Evolutionary conservation across 2,888 invertebrate genomes (phyloP).

Genomic region (Lydus trimaculatus): DNA sequence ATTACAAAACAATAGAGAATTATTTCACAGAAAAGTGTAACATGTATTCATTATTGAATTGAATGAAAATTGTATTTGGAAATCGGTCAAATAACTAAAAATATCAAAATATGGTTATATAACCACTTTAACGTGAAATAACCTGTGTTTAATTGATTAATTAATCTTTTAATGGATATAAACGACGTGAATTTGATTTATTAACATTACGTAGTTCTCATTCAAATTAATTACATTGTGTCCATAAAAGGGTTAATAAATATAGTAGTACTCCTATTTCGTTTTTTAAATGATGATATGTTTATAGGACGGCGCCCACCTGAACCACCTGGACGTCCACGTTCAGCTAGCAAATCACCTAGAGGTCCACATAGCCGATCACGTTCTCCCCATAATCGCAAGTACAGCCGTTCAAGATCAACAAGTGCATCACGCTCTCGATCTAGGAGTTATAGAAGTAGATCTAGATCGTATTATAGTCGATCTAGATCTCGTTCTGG

Average conservation of each 20-base stretch:
- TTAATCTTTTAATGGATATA: no score
- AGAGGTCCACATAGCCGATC: conserved; percentile 71
- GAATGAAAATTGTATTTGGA: no score
- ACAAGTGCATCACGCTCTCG: conserved; percentile 63
- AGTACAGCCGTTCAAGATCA: conserved; percentile 57
- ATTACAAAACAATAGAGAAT: background rate
- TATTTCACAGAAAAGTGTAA: no score
- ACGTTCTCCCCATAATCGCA: conserved; percentile 64
- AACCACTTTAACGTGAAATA: no score
- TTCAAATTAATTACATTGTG: no score
- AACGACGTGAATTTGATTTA: no score
- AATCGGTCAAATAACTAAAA: no score
- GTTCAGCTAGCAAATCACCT: conserved; percentile 66
- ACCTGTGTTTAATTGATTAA: no score
- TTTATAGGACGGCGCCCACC: conserved; percentile 55
- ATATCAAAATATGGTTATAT: no score
- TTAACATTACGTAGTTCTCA: no score
- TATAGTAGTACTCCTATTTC: no score
- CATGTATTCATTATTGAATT: no score
- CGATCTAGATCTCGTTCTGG: conserved; percentile 62
- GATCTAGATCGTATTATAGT: conserved; percentile 71
- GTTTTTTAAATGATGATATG: background rate
- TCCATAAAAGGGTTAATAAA: background rate
- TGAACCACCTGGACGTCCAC: conserved; percentile 60
- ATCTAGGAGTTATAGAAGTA: conserved; percentile 57